Conservation (phyloP, 2,113 vertebrate genomes). For the Saguinus midas region DNA sequence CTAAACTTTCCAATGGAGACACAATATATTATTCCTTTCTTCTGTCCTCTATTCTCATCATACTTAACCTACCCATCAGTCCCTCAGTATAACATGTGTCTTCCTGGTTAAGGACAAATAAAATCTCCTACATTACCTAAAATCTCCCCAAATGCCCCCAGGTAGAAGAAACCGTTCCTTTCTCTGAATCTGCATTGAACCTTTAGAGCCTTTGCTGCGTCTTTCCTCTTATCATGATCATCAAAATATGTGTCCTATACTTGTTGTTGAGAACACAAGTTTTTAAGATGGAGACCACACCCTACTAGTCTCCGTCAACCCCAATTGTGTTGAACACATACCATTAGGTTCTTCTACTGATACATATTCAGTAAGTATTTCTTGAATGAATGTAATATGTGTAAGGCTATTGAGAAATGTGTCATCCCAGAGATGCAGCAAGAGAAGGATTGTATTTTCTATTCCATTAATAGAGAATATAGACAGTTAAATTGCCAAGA, state of each 20-base stretch:
- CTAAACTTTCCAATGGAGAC: background rate
- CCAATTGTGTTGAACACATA: background rate
- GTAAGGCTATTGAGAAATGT: background rate
- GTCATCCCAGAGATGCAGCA: background rate
- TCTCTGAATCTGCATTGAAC: background rate
- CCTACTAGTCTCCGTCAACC: background rate
- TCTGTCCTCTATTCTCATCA: background rate
- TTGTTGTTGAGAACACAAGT: background rate
- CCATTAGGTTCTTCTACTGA: background rate
- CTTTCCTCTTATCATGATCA: background rate
- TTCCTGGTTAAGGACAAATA: background rate
- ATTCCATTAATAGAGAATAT: constrained; percentile 37
- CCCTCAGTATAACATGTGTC: background rate
- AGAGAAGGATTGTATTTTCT: constrained; percentile 2
- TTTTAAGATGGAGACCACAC: constrained; percentile 2
- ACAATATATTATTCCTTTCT: background rate
- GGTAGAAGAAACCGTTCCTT: background rate
- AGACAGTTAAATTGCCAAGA: constrained; percentile 12
- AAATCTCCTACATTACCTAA: background rate
- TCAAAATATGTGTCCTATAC: background rate
- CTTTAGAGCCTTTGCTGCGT: background rate
- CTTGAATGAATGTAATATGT: constrained; percentile 18
- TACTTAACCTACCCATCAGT: background rate
- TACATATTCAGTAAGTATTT: background rate
- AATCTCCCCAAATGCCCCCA: background rate